phyloP scores from a whole-genome alignment of 2,113 vertebrate species.

The Microcebus griseorufus region DNA sequence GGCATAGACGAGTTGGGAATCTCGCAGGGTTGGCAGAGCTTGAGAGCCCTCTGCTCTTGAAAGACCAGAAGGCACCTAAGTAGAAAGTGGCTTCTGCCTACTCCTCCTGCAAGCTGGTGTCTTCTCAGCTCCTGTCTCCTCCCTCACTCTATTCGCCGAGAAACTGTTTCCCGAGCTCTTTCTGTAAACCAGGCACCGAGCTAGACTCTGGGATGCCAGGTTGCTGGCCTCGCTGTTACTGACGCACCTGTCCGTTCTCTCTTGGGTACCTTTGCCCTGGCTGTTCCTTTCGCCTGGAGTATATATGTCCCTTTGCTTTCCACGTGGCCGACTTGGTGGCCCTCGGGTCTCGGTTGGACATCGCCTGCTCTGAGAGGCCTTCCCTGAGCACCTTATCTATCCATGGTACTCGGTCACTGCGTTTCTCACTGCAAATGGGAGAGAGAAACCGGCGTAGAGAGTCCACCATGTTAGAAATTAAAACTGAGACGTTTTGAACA shows the following conservation, averaged over 20 bases:
- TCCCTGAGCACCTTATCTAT: neutral
- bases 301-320: neutral
- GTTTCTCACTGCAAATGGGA: neutral
- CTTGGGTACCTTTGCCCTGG: neutral
- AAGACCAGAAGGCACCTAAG: neutral
- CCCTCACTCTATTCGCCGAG: neutral
- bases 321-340: neutral
- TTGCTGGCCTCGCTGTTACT: neutral
- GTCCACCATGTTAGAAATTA: neutral
- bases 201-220: fast-evolving
- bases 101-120: neutral
- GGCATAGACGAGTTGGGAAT: neutral
- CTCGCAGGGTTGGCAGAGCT: neutral
- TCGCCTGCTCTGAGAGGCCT: neutral
- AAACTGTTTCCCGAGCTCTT: too few species aligned
- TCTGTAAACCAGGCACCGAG: neutral
- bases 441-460: neutral
- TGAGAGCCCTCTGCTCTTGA: neutral
- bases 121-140: too few species aligned
- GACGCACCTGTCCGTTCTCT: fast-evolving
- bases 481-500: neutral
- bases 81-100: neutral
- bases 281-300: neutral
- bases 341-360: neutral
- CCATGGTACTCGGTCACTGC: fast-evolving